These are phyloP conservation scores for Theretra japonica DNA, from an alignment of 2,888 invertebrate genomes.

Conservation along the genomic window DNA sequence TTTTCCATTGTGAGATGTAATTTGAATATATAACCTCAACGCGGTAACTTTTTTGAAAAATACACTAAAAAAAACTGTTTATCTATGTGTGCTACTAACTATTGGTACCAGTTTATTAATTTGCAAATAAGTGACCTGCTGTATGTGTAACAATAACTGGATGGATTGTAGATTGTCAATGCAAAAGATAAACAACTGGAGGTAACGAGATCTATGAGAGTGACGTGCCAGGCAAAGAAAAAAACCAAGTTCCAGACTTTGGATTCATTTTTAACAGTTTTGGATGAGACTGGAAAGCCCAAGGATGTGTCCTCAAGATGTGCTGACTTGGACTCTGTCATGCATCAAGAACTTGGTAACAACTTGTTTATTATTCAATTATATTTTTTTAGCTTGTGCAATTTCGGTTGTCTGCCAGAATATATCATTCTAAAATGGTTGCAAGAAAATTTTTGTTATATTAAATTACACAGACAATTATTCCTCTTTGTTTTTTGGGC, in stretches of 20 bases:
- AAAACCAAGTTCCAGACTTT: constrained; percentile 86
- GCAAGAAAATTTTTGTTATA: no score
- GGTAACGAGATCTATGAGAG: constrained; percentile 88
- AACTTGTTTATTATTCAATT: constrained; percentile 20
- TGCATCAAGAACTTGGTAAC: constrained; percentile 86
- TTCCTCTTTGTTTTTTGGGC: no score
- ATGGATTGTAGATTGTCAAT: constrained; percentile 81
- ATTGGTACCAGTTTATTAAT: not conserved
- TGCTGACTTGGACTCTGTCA: constrained; percentile 89
- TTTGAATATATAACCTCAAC: constrained; percentile 31
- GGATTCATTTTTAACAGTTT: constrained; percentile 86
- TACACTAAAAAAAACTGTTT: no score
- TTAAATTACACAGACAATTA: no score
- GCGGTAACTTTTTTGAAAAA: not conserved
- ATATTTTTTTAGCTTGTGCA: no score
- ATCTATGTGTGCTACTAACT: no score
- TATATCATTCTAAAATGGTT: no score
- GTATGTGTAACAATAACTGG: no score
- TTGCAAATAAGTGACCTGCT: not conserved
- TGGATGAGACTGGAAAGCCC: constrained; percentile 72
- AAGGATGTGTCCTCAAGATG: constrained; percentile 88
- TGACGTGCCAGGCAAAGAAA: constrained; percentile 82
- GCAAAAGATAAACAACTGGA: constrained; percentile 84
- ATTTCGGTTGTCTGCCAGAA: no score
- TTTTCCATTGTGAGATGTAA: constrained; percentile 33